These are phyloP conservation scores for Coregonus sp. DNA, from an alignment of 2,797 vertebrate genomes.

Conservation along the genomic window DNA sequence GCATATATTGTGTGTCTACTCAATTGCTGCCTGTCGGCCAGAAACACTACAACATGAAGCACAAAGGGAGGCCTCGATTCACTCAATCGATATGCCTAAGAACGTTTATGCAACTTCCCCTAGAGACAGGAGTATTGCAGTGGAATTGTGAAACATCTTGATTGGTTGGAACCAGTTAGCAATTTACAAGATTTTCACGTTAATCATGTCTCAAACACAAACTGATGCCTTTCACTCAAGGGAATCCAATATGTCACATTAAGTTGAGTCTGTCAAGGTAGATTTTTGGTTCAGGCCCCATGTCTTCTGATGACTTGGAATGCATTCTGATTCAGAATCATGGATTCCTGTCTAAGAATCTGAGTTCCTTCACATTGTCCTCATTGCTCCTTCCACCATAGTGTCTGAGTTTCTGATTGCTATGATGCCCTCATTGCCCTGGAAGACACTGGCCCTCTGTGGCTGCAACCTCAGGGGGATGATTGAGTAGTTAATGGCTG, in stretches of 20 bases:
- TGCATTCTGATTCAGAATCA: constrained; percentile 39
- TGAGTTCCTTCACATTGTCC: not conserved
- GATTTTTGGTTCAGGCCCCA: constrained; percentile 43
- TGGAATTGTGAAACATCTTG: not conserved
- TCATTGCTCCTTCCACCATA: not conserved
- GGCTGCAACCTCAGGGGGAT: constrained; percentile 30
- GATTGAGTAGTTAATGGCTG: constrained; percentile 59
- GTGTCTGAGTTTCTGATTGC: not conserved
- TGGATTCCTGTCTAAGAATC: constrained; percentile 30
- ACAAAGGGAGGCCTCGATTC: constrained; percentile 32
- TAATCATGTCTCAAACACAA: constrained; percentile 26
- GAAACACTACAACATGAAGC: constrained; percentile 22
- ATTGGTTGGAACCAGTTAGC: constrained; percentile 1
- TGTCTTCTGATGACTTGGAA: constrained; percentile 28
- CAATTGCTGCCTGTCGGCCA: constrained; percentile 28
- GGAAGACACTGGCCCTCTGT: constrained; percentile 43
- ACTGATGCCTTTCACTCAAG: constrained; percentile 19
- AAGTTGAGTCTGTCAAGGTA: constrained; percentile 25
- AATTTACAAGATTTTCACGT: constrained; percentile 26
- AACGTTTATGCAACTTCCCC: constrained; percentile 33
- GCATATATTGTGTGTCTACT: constrained; percentile 8
- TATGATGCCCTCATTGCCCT: constrained; percentile 44
- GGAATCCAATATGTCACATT: constrained; percentile 21
- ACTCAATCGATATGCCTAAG: constrained; percentile 19
- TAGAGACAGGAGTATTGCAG: not conserved